Percentiles rank a stretch among this genome's conserved stretches.
phyloP scores from a whole-genome alignment of 37 sponge, comb jelly and placozoan species.

The Agelas oroides region DNA sequence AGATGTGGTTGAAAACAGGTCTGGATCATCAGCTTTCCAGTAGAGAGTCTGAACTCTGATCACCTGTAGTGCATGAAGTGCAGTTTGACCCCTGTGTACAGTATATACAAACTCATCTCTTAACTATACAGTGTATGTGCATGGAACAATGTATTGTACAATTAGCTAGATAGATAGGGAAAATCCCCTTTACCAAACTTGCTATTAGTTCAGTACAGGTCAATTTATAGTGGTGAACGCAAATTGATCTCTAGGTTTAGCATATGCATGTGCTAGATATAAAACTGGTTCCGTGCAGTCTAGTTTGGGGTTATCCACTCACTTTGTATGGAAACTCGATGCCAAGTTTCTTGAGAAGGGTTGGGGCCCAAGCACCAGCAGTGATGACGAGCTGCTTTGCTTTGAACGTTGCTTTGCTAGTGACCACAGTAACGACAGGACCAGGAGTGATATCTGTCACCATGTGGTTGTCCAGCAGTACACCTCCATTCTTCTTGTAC shows the following conservation, averaged over 20 bases:
- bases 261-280: too few relatives aligned
- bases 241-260: too few relatives aligned
- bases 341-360: slow-evolving; percentile 43
- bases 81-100: too few relatives aligned
- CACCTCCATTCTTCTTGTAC: slow-evolving; percentile 74
- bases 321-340: slow-evolving; percentile 71
- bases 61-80: slow-evolving; percentile 28
- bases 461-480: slow-evolving; percentile 56
- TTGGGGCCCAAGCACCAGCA: slow-evolving; percentile 84
- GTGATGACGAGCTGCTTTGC: slow-evolving; percentile 73
- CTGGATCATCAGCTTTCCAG: slow-evolving; percentile 67
- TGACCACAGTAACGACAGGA: slow-evolving; percentile 45
- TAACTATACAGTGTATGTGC: too few relatives aligned
- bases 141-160: too few relatives aligned
- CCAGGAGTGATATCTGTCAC: slow-evolving; percentile 75
- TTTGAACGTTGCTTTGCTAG: slow-evolving; percentile 50
- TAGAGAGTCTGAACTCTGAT: slow-evolving; percentile 50
- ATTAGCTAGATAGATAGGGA: too few relatives aligned
- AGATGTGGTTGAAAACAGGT: slow-evolving; percentile 11
- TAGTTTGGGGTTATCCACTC: too few relatives aligned
- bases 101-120: too few relatives aligned
- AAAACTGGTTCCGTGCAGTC: too few relatives aligned
- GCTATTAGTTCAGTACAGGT: too few relatives aligned
- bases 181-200: too few relatives aligned
- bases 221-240: too few relatives aligned